Evolutionary conservation across 2,797 vertebrate genomes (phyloP), one percentile per base, ranked within the genome.

Genomic region (Mus caroli): DNA sequence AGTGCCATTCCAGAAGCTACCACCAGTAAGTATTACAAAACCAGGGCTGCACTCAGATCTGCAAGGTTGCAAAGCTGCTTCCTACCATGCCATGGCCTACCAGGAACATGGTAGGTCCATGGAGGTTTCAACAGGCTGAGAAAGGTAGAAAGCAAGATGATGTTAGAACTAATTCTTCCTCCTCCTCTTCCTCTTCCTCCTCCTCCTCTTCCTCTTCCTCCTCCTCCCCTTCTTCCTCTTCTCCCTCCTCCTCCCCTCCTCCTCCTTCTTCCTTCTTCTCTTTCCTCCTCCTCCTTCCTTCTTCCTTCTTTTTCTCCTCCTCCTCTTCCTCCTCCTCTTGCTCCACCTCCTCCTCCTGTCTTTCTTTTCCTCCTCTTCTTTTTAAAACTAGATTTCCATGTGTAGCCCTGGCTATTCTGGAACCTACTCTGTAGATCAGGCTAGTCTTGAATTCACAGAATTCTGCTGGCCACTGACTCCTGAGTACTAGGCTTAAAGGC

Each of bases 191-290:
- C 15, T 46, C 62, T 17, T 14, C 12, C 62, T 64, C 28, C 12
- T 62, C 24, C 8, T 58, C 56, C n/a, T n/a, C 15, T 12, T 28
- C 4, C 26, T 62, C 26, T 3, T 28, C 3, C 26, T 64, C 11
- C 26, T 46, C 8, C 37, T 46, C 34, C 40, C 24, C 37, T 7
- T 58, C 2, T 28, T 13, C 1, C 11, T 14, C 4, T 0, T 1
- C 5, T 5, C 6, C 1, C 11, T 34, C 1, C 28, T 31, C 24
- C 8, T 10, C 24, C 22, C 22, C 6, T 6, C 5, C 50, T 50
- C 50, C 9, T 2, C 9, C 50, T 10, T 20, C 3, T 28, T 11
- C 12, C 62, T 37, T 8, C 8, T 37, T n/a, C 8, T 37, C 7
- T n/a, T 69, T 52, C 12, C 62, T 13, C 13, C 3, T 62, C 9